Base-by-base conservation (phyloP, 2,888 invertebrate genomes). In the Macrosoma leucophasiata region DNA sequence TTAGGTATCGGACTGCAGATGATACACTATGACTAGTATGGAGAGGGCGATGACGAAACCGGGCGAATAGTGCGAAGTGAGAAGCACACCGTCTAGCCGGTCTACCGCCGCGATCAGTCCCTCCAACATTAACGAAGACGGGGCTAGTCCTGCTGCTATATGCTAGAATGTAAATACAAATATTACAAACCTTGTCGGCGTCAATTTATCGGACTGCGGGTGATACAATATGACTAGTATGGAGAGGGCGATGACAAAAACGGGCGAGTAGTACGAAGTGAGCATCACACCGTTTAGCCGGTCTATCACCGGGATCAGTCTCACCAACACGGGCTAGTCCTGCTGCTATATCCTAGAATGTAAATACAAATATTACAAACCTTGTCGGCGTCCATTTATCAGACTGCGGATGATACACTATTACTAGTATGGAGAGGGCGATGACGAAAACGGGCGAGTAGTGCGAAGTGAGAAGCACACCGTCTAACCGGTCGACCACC, bases 341-440 rank as follows among this genome's bases (percentile, higher is more conserved):
- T 8, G 89, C 94, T 33, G 95, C 77, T 42, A 96, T 88, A 66
- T 96, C 96, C 94, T 94, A 76, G 9, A 87, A 86, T 14, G 28
- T 21, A 24, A n/a, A 24, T n/a, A n/a, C n/a, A n/a, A n/a, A n/a
- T n/a, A n/a, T n/a, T 12, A 22, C 23, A 4, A 36, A 92, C 93
- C 92, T 90, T 10, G 96, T 95, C 4, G 96, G 95, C 31, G 95
- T 96, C 95, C 96, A 96, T 56, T 90, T 90, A 48, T 92, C 91
- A 29, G 93, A 90, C 45, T 89, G 88, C 0, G 96, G 97, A 70
- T 95, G 93, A 62, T 89, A 91, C 22, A 92, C 85, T 41, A 95
- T 89, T 54, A 90, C 86, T 14, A 89, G 69, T 42, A 93, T 85
- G 29, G 93, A 90, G 19, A 88, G 63, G 1, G 87, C 67, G 5